These are phyloP conservation scores for Panthera uncia DNA, from an alignment of 2,113 vertebrate genomes.

Conservation along the genomic window DNA sequence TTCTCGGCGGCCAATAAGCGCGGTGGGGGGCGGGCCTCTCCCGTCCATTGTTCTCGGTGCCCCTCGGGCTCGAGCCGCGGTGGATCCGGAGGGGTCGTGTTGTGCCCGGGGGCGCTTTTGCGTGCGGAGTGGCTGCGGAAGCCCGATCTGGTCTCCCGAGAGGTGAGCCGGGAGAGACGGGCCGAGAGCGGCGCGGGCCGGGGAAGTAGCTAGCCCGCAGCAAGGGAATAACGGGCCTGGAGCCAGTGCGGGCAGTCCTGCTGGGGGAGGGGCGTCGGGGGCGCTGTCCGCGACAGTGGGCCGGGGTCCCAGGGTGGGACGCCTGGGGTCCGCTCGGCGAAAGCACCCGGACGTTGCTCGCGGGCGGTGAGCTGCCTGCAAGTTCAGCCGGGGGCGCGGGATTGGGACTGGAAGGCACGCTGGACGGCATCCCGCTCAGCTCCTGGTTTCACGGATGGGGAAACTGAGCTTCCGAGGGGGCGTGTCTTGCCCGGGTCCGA, in stretches of 20 bases:
- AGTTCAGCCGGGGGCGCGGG: background rate
- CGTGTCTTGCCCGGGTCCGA: background rate
- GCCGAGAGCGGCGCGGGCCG: background rate
- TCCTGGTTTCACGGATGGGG: background rate
- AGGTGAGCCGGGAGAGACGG: conserved; percentile 43
- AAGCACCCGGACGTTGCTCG: background rate
- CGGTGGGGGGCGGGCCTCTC: conserved; percentile 40
- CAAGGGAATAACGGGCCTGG: conserved; percentile 54
- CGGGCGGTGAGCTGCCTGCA: background rate
- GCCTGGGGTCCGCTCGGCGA: rapidly evolving
- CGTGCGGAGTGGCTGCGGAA: background rate
- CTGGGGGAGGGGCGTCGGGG: conserved; percentile 64
- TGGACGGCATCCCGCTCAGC: background rate
- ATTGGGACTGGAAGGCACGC: background rate
- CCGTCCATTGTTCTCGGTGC: conserved; percentile 79
- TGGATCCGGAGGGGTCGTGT: background rate
- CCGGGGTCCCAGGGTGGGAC: rapidly evolving
- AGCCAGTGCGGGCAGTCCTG: background rate
- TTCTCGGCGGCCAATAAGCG: conserved; percentile 47
- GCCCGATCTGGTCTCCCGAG: background rate
- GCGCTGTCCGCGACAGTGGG: background rate
- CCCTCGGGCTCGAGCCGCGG: conserved; percentile 19
- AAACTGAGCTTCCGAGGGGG: conserved; percentile 59
- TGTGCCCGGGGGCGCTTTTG: background rate
- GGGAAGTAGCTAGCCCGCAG: background rate